phyloP scores from a whole-genome alignment of 2,888 invertebrate genomes.

The Spodoptera littoralis region DNA sequence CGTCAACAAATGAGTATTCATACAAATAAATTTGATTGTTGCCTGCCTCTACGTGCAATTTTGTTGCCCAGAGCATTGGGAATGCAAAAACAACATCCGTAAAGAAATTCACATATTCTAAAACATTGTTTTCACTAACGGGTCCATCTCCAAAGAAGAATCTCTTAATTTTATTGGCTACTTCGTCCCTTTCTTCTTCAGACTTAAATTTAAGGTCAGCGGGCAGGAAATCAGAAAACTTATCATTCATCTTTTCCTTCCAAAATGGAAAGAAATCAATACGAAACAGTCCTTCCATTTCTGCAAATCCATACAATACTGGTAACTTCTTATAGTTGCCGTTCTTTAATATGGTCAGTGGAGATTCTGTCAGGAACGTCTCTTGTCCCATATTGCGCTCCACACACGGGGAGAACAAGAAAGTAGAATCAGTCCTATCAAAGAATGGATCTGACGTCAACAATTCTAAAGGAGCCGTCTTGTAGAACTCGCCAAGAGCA shows the following conservation, averaged over 20 bases:
- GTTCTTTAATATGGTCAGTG: slow-evolving; percentile 62
- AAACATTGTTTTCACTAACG: slow-evolving; percentile 53
- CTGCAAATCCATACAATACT: slow-evolving; percentile 64
- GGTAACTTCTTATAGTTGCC: slow-evolving; percentile 65
- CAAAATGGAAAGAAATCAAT: slow-evolving; percentile 56
- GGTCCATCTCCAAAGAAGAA: slow-evolving; percentile 65
- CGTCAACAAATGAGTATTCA: slow-evolving; percentile 67
- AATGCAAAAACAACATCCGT: slow-evolving; percentile 60
- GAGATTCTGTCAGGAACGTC: slow-evolving; percentile 62
- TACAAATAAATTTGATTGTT: slow-evolving; percentile 70
- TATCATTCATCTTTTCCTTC: slow-evolving; percentile 68
- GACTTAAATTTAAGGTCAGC: slow-evolving; percentile 65
- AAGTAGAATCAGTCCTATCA: slow-evolving; percentile 6
- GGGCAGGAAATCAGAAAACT: slow-evolving; percentile 72
- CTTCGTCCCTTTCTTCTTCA: slow-evolving; percentile 58
- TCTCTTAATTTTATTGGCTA: slow-evolving; percentile 60
- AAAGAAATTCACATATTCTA: slow-evolving; percentile 63
- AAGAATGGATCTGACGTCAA: slow-evolving; percentile 53
- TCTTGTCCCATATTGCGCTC: slow-evolving; percentile 54
- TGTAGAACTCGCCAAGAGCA: slow-evolving; percentile 70
- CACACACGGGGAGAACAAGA: slow-evolving; percentile 55
- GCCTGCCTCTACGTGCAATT: slow-evolving; percentile 63
- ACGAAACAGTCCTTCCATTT: slow-evolving; percentile 67
- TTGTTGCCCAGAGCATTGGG: slow-evolving; percentile 59
- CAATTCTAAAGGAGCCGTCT: slow-evolving; percentile 56